Evolutionary conservation across 2,797 vertebrate genomes (phyloP), one percentile per base, ranked within the genome.

Genomic region (Lithobates pipiens): DNA sequence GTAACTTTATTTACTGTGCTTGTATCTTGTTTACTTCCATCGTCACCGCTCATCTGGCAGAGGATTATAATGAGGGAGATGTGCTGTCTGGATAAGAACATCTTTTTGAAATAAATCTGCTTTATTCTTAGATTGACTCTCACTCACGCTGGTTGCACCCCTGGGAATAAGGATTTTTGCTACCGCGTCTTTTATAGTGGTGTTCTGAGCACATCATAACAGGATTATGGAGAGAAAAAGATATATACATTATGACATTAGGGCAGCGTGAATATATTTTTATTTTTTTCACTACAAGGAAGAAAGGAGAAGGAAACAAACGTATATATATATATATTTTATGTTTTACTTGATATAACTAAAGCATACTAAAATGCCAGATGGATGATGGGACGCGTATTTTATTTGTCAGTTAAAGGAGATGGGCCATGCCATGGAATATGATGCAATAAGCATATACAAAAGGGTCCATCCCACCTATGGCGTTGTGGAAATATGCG

Each of bases 121-220:
- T 81, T 72, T 81, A 32, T 61, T 81, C 46, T 61, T 54, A 34
- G 68, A 82, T 36, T 70, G 67, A 42, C 61, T 80, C 67, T 80
- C 77, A 54, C 67, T 50, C 44, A 70, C 1, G 77, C 77, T 70
- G 44, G 25, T 29, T n/a, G 32, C 23, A 5, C 67, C 69, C 77
- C 15, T 13, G 77, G 77, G 77, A 50, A 65, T 65, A 9, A 23
- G n/a, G 61, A 65, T 65, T 65, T 65, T 42, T 39, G 34, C 70
- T 42, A 42, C 32, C 34, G 36, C 23, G 42, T 72, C 77, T n/a
- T 70, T 69, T 29, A 68, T 18, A n/a, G 27, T n/a, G 27, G 21
- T 29, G 50, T 80, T 54, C 25, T 54, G 67, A 80, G 29, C 44
- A 80, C 69, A 80, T 80, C 77, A 71, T 80, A 70, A 71, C 42